Evolutionary conservation across 2,113 vertebrate species (phyloP).

Genomic region (Elachura formosa): DNA sequence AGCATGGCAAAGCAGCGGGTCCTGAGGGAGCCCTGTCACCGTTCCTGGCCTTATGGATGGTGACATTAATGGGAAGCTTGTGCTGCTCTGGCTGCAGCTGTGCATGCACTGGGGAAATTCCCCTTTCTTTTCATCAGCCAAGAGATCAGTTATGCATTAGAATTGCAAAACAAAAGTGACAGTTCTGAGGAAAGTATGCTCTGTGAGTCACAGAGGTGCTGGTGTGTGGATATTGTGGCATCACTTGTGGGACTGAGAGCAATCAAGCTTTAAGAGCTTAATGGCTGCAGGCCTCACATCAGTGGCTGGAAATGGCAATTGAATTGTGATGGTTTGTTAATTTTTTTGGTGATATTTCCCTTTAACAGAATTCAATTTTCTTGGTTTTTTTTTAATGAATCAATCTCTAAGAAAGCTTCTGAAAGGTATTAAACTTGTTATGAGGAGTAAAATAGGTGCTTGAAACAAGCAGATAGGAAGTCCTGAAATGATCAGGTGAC

Average conservation of each 20-base stretch:
- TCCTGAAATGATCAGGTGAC: background rate
- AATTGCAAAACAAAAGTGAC: background rate
- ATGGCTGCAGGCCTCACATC: background rate
- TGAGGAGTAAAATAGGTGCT: background rate
- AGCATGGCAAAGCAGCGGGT: background rate
- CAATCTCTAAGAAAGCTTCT: background rate
- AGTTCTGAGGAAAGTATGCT: background rate
- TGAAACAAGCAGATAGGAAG: background rate
- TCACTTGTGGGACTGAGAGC: background rate
- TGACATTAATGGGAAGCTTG: constrained; percentile 13
- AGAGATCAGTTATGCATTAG: constrained; percentile 15
- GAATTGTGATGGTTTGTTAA: background rate
- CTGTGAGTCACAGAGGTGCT: background rate
- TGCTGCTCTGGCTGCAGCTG: background rate
- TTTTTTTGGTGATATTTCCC: background rate
- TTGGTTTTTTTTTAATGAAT: background rate
- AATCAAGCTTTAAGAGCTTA: background rate
- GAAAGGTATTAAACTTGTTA: background rate
- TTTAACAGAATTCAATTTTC: background rate
- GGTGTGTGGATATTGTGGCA: background rate
- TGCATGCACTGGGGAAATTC: background rate
- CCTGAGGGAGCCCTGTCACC: background rate
- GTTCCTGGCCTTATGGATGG: background rate
- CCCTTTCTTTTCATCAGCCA: background rate
- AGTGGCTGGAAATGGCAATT: background rate